Evolutionary conservation across 2,113 vertebrate genomes (phyloP), one percentile per base, ranked within the genome.

Genomic region (Ibidorhyncha struthersii): DNA sequence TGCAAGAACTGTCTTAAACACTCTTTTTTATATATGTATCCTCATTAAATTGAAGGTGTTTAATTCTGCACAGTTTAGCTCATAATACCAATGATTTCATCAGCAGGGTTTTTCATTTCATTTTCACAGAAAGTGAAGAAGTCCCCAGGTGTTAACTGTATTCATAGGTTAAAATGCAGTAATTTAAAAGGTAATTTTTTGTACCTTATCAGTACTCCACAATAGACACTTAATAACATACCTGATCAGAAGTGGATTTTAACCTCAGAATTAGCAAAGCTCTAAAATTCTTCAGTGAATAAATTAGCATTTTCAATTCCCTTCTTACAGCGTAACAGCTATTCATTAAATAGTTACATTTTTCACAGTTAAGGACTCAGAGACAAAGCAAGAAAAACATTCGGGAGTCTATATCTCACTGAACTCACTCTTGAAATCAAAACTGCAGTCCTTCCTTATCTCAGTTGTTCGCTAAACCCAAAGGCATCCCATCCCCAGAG

Each of bases 141-240:
- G 40, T 72, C 72, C 56, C 67, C 29, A 79, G 61, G 27, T 86
- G 27, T 15, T 82, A 69, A 69, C 90, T 29, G 20, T 10, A 70
- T 65, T 47, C 34, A 41, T 19, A 94, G 59, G 65, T 93, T 86
- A 92, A 66, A 95, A 58, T n/a, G 32, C 18, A 94, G 56, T 78
- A 86, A 96, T 90, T 94, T 73, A 67, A 95, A 95, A 85, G 25
- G 26, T 34, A 86, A 94, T 95, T 67, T 73, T 92, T 92, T 86
- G 49, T 18, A 85, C 77, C 16, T 96, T 93, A 85, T 94, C 38
- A 76, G 59, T 21, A 87, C 32, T 83, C 78, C 34, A 96, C 53
- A 89, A 94, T 12, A 59, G 81, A 88, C 79, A 29, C 38, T 94
- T 93, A 92, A 85, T 74, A 72, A 86, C 23, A 69, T 77, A 50